Percentiles rank a stretch among this genome's conserved stretches.
These are phyloP conservation scores for Dipodomys ordii DNA, from an alignment of 2,113 vertebrate genomes.

Conservation along the genomic window DNA sequence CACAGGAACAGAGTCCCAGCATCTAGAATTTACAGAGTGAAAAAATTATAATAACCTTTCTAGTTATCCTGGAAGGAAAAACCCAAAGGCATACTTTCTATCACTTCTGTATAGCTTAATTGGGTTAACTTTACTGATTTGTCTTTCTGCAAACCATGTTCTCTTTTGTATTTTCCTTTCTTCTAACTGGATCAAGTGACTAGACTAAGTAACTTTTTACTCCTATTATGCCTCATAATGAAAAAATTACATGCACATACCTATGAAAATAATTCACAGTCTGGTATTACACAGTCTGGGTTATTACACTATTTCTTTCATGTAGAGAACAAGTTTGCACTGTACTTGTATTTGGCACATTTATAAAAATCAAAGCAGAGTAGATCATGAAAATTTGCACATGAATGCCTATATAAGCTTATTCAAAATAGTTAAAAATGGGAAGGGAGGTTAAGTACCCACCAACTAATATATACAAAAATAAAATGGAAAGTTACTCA, in stretches of 20 bases:
- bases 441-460: background rate
- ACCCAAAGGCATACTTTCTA: background rate
- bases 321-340: background rate
- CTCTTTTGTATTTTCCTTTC: slow-evolving; percentile 14
- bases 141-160: background rate
- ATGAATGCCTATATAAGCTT: background rate
- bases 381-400: background rate
- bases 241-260: background rate
- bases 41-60: background rate
- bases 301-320: slow-evolving; percentile 18
- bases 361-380: background rate
- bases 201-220: background rate
- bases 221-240: background rate
- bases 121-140: slow-evolving; percentile 29
- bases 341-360: background rate
- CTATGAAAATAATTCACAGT: background rate
- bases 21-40: background rate
- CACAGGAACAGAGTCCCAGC: background rate
- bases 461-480: background rate
- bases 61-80: background rate
- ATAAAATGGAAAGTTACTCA: background rate
- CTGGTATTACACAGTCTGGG: background rate
- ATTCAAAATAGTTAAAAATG: background rate
- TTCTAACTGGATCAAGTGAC: slow-evolving; percentile 20
- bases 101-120: background rate